phyloP scores from a whole-genome alignment of 2,888 invertebrate species.

The Sinotaia quadrata region DNA sequence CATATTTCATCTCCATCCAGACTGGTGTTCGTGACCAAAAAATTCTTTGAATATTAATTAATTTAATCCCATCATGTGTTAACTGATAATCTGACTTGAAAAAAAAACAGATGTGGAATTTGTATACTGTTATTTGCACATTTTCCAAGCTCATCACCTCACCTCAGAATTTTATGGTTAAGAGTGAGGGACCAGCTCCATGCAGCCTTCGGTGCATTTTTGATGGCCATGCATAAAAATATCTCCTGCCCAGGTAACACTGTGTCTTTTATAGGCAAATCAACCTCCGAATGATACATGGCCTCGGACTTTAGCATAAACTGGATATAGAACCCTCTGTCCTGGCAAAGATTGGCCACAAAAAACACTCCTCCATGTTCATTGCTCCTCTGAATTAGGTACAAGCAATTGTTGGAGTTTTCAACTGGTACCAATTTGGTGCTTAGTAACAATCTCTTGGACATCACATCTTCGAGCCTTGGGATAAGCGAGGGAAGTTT shows the following conservation, averaged over 20 bases:
- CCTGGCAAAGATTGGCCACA: constrained; percentile 38
- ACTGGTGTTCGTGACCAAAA: too few relatives aligned
- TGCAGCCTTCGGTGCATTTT: constrained; percentile 1
- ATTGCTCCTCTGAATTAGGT: constrained; percentile 35
- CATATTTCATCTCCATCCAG: too few relatives aligned
- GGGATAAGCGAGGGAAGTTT: not conserved
- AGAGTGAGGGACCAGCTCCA: constrained; percentile 23
- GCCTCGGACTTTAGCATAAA: constrained; percentile 8
- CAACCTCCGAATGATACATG: constrained; percentile 15
- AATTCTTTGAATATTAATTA: too few relatives aligned
- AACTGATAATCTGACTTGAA: too few relatives aligned
- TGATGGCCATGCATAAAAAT: constrained; percentile 22
- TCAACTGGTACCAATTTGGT: constrained; percentile 15
- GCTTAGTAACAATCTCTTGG: not conserved
- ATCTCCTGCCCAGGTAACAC: constrained; percentile 23
- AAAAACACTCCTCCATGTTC: constrained; percentile 41
- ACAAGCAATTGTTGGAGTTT: constrained; percentile 35
- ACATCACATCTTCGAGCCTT: constrained; percentile 1
- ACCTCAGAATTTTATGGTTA: too few relatives aligned
- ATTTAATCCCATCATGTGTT: too few relatives aligned
- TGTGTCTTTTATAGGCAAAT: constrained; percentile 5
- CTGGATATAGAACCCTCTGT: constrained; percentile 2
- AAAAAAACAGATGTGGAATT: too few relatives aligned
- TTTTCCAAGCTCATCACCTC: too few relatives aligned
- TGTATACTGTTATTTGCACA: too few relatives aligned